Evolutionary conservation across 2,888 invertebrate genomes (phyloP), one percentile per base, ranked within the genome.

Genomic region (Phortica okadai): DNA sequence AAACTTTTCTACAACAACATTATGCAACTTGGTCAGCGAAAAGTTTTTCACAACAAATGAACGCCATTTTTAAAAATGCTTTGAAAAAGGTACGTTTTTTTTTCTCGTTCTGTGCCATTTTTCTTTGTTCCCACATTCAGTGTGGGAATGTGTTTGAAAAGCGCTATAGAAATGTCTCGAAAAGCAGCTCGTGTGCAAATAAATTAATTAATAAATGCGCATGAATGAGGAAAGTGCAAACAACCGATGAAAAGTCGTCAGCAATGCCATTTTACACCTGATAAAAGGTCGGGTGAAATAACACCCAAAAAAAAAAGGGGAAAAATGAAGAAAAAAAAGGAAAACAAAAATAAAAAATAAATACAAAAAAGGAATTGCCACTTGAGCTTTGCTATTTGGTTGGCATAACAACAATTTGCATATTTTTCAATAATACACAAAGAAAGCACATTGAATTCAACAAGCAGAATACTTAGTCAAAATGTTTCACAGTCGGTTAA

Each of bases 141-240:
- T 62, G 62, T 62, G 62, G 8, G 21, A 21, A 62, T 62, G 4
- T 62, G 56, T 25, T 6, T 66, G 66, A 41, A 14, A 41, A 41
- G 14, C 41, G 66, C n/a, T n/a, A 66, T 66, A 41, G 42, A 66
- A 66, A 41, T 66, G 66, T 66, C 66, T 66, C 42, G n/a, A 66
- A 66, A 66, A 21, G 66, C 56, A 41, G 33, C 7, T 6, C 54
- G 33, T 72, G 70, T 33, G 56, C 54, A 56, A 72, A 72, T 56
- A 33, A 72, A 72, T 72, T 72, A 72, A 72, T 72, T 72, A 72
- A 54, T 72, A 56, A 72, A 72, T 50, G 70, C 21, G 56, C 42
- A 56, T 56, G n/a, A 56, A 16, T 56, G 56, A 56, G 6, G 7
- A 62, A 16, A 16, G 25, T 62, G 62, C 25, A 14, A 50, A 11